Evolutionary conservation across 2,113 vertebrate genomes (phyloP).

Genomic region (Clarias magur): DNA sequence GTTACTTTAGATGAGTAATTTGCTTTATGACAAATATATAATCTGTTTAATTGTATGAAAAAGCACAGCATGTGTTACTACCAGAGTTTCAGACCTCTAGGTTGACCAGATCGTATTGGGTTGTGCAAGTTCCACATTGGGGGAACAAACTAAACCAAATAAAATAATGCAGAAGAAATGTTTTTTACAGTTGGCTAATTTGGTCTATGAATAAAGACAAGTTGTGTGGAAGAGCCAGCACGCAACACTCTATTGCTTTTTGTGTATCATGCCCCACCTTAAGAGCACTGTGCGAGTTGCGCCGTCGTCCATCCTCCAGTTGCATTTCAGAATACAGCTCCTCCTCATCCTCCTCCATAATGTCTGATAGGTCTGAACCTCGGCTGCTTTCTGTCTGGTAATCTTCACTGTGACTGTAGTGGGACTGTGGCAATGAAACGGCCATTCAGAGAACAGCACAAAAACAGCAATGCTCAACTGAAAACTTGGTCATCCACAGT

Average conservation of each 20-base stretch:
- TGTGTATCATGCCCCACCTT: slow-evolving; percentile 77
- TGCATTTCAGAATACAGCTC: slow-evolving; percentile 97
- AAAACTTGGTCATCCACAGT: slow-evolving; percentile 1
- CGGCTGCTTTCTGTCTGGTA: slow-evolving; percentile 96
- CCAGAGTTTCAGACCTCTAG: background rate
- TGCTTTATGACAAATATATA: background rate
- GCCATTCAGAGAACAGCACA: background rate
- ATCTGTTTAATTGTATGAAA: background rate
- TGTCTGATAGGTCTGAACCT: slow-evolving; percentile 95
- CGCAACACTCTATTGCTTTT: background rate
- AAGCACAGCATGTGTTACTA: background rate
- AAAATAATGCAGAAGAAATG: background rate
- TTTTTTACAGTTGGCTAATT: background rate
- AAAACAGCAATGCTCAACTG: background rate
- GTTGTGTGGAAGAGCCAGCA: background rate
- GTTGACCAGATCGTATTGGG: background rate
- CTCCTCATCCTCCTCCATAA: slow-evolving; percentile 98
- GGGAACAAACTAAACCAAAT: background rate
- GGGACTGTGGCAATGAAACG: slow-evolving; percentile 72
- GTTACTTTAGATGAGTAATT: background rate
- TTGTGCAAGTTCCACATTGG: background rate
- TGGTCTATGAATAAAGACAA: background rate
- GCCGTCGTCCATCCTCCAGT: slow-evolving; percentile 86
- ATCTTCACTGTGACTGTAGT: slow-evolving; percentile 89
- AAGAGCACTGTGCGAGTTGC: slow-evolving; percentile 85